Base-by-base conservation (phyloP, 35 echinoderm and acorn worm genomes). In the Amphiura filiformis region DNA sequence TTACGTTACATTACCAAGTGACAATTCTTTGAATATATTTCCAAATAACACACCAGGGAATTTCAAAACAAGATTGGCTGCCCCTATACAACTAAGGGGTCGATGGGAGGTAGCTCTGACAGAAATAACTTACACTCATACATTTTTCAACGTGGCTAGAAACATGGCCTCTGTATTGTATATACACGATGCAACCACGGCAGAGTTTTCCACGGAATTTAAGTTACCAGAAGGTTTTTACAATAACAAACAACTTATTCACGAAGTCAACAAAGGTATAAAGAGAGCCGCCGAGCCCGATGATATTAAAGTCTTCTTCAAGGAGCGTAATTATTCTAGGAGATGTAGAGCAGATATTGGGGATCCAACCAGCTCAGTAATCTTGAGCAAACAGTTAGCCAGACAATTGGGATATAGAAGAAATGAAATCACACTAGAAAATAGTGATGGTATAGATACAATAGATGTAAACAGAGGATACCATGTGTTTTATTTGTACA, bases 1-100 rank as follows among this genome's bases (percentile, higher is more conserved):
- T 22, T 76, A 28, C 61, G 28, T 70, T 23, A 70, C 61, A 26
- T 23, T 70, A 70, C 61, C 28, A 11, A 34, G n/a, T 0, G 61
- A 86, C 13, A 86, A 39, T 86, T 86, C 83, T 3, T 18, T 86
- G 7, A 36, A 35, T 36, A 18, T 34, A 4, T 85, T 70, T 75
- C 83, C 83, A 13, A 37, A 75, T 37, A 86, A 86, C 36, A 75
- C 32, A 13, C 35, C 61, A 13, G 28, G 47, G 0, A 86, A 39
- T 35, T 86, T 86, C 75, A 86, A 86, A 75, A 86, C 83, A 14
- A 86, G 75, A 37, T 86, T 86, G 31, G 57, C 32, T 30, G 37
- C 36, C 5, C 83, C 83, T 22, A 36, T 86, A 22, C 13, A 35
- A 75, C 44, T 86, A 1, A 31, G 75, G 15, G 83, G 52, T 7